phyloP scores from a whole-genome alignment of 2,113 vertebrate species.

The Neopipo cinnamomea region DNA sequence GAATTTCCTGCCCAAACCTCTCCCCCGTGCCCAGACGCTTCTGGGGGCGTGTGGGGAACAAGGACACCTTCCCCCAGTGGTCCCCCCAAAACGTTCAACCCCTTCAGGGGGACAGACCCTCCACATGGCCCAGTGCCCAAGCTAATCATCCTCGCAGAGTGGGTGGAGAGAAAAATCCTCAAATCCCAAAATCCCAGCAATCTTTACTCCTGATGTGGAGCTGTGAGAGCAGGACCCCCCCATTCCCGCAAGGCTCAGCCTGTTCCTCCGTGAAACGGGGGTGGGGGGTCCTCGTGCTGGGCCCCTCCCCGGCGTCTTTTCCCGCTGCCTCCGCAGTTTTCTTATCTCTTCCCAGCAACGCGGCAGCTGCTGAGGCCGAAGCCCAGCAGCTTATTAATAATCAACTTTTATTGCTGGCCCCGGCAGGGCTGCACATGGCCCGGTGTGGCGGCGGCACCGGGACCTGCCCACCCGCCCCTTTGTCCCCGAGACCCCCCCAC shows the following conservation, averaged over 20 bases:
- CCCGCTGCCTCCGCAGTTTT: background rate
- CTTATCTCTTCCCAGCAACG: background rate
- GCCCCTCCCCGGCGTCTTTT: background rate
- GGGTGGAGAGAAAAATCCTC: background rate
- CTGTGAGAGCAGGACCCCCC: background rate
- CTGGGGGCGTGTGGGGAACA: background rate
- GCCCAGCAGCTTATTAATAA: background rate
- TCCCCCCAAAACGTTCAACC: fast-evolving
- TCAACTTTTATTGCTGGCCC: background rate
- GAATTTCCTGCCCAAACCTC: background rate
- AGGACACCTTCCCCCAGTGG: fast-evolving
- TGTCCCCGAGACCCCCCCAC: background rate
- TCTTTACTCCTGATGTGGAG: background rate
- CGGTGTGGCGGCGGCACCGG: background rate
- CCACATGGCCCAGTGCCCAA: background rate
- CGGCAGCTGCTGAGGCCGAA: background rate
- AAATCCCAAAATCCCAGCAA: background rate
- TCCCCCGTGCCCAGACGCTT: fast-evolving
- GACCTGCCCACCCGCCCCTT: background rate
- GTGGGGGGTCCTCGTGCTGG: fast-evolving
- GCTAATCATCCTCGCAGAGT: fast-evolving
- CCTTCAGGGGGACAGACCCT: background rate
- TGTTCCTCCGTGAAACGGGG: background rate
- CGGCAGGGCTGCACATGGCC: background rate
- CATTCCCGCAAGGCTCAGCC: background rate